phyloP scores from a whole-genome alignment of 2,113 vertebrate species.

The Ictalurus furcatus region DNA sequence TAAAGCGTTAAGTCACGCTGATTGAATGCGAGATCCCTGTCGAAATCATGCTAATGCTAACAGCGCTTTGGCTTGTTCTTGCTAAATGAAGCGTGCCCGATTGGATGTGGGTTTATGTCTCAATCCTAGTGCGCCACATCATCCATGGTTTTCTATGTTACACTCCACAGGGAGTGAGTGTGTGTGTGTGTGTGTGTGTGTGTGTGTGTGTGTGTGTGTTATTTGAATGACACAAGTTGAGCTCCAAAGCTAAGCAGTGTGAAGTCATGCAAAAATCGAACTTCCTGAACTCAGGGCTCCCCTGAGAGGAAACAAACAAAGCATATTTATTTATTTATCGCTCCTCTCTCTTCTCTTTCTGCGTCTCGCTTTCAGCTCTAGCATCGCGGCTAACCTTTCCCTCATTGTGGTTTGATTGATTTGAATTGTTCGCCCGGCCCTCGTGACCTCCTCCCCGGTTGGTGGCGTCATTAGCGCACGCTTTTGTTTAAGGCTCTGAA shows the following conservation, averaged over 20 bases:
- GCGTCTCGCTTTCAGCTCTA: conserved; percentile 2
- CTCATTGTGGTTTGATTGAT: conserved; percentile 64
- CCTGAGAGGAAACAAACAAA: conserved; percentile 43
- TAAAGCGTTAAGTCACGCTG: conserved; percentile 73
- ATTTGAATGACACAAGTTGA: conserved; percentile 40
- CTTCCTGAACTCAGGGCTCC: conserved; percentile 38
- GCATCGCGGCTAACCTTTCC: conserved; percentile 62
- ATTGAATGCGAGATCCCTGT: conserved; percentile 71
- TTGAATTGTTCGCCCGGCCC: conserved; percentile 59
- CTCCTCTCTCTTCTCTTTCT: not conserved
- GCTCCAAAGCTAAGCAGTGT: conserved; percentile 34
- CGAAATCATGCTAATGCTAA: conserved; percentile 58
- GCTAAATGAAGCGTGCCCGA: conserved; percentile 41
- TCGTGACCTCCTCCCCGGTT: conserved; percentile 39
- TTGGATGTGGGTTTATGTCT: conserved; percentile 48
- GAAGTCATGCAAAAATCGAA: conserved; percentile 47
- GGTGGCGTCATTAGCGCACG: conserved; percentile 28
- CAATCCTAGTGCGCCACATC: conserved; percentile 33
- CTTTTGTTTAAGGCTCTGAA: conserved; percentile 67
- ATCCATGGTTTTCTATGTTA: conserved; percentile 3
- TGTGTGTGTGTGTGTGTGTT: conserved; percentile 27
- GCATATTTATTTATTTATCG: conserved; percentile 40
- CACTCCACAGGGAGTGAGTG: conserved; percentile 10
- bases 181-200: conserved; percentile 25
- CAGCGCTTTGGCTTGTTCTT: conserved; percentile 31